These are phyloP conservation scores for Branchinecta sandiegonensis DNA, from an alignment of 2,888 invertebrate species.

Conservation along the genomic window DNA sequence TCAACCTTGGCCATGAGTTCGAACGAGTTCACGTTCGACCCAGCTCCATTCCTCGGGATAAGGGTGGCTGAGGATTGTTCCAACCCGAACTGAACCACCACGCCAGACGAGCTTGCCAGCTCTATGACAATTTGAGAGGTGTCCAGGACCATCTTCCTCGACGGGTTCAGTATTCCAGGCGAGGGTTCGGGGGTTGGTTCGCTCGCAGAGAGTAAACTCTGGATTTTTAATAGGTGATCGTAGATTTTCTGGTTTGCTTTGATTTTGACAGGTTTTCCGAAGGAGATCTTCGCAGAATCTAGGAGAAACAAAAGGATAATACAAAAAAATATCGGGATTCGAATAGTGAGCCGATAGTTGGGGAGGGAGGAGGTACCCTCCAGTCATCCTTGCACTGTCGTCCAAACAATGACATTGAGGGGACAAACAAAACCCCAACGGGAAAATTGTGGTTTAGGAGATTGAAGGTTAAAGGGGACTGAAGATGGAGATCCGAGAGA, in stretches of 20 bases:
- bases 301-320: too few species aligned
- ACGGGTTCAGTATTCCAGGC: background rate
- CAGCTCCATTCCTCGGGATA: background rate
- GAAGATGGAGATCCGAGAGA: too few species aligned
- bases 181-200: background rate
- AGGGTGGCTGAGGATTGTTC: background rate
- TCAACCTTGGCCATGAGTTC: background rate
- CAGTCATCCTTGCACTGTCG: too few species aligned
- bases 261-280: background rate
- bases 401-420: too few species aligned
- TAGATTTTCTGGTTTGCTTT: background rate
- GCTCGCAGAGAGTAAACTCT: background rate
- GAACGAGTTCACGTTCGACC: background rate
- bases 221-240: background rate
- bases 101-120: background rate
- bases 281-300: too few species aligned
- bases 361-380: too few species aligned
- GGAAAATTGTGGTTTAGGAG: too few species aligned
- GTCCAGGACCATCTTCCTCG: background rate
- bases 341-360: too few species aligned
- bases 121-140: conserved; percentile 6
- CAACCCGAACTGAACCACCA: background rate
- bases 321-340: too few species aligned
- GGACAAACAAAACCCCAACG: too few species aligned
- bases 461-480: too few species aligned